Conservation (phyloP, 2,113 vertebrate species). For the Corythaeola cristata region DNA sequence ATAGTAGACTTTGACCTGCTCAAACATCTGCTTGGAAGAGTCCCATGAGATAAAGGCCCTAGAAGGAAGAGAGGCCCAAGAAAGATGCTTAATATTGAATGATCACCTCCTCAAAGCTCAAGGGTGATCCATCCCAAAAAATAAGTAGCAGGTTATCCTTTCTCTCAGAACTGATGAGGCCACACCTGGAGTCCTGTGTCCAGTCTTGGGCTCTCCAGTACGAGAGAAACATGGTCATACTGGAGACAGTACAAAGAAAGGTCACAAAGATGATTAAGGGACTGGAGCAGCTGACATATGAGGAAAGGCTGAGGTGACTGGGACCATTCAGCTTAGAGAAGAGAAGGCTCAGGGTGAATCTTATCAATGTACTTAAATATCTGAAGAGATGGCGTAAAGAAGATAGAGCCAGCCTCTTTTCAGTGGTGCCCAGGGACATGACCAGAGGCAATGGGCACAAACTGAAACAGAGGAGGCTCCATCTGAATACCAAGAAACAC, state of each 20-base stretch:
- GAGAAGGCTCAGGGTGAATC: not conserved
- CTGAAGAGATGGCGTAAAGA: not conserved
- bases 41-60: not conserved
- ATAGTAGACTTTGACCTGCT: not conserved
- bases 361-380: not conserved
- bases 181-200: not conserved
- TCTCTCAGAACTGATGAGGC: not conserved
- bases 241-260: not conserved
- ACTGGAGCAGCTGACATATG: not conserved
- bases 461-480: not conserved
- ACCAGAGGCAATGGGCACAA: not conserved
- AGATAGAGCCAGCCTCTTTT: not conserved
- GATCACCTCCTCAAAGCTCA: not conserved
- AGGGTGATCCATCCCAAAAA: not conserved
- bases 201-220: not conserved
- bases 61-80: rapidly evolving
- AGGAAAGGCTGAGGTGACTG: not conserved
- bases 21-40: not conserved
- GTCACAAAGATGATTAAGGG: not conserved
- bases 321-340: not conserved
- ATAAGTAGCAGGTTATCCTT: not conserved
- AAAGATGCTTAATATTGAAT: not conserved
- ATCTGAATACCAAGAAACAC: not conserved
- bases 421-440: not conserved
- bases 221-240: not conserved